Percentiles rank a stretch among this genome's conserved stretches.
Conservation (phyloP, 37 sponge, comb jelly and placozoan genomes). For the Ephydatia muelleri region DNA sequence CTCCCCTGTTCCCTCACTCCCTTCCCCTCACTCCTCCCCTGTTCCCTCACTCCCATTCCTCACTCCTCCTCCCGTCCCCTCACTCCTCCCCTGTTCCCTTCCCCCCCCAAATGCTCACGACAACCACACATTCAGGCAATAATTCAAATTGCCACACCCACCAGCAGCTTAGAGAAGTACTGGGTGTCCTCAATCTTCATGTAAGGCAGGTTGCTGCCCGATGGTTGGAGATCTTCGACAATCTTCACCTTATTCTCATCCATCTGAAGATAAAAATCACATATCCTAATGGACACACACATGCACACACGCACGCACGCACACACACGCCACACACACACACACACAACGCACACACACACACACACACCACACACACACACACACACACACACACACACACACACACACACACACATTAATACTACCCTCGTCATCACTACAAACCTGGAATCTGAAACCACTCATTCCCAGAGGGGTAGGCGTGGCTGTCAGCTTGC, state of each 20-base stretch:
- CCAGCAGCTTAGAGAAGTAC: constrained; percentile 90
- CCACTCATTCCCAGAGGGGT: constrained; percentile 95
- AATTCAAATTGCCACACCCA: constrained; percentile 9
- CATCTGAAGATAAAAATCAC: too few species aligned
- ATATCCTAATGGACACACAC: background rate
- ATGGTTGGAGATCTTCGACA: constrained; percentile 81
- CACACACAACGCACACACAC: background rate
- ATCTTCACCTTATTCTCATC: constrained; percentile 57
- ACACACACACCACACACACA: constrained; percentile 10
- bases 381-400: constrained; percentile 41
- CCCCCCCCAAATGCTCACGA: too few species aligned
- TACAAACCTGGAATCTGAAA: constrained; percentile 77
- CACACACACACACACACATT: too few species aligned
- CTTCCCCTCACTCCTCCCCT: too few species aligned
- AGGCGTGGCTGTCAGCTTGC: constrained; percentile 94
- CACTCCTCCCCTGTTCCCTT: too few species aligned
- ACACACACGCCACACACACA: constrained; percentile 10
- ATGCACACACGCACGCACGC: constrained; percentile 1
- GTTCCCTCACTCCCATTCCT: too few species aligned
- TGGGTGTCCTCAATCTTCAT: constrained; percentile 97
- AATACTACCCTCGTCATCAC: background rate
- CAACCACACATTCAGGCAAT: too few species aligned
- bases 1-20: too few species aligned
- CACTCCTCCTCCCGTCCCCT: too few species aligned
- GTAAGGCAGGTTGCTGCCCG: constrained; percentile 83